Evolutionary conservation across 2,113 vertebrate species (phyloP).

Genomic region (Tragelaphus buxtoni): DNA sequence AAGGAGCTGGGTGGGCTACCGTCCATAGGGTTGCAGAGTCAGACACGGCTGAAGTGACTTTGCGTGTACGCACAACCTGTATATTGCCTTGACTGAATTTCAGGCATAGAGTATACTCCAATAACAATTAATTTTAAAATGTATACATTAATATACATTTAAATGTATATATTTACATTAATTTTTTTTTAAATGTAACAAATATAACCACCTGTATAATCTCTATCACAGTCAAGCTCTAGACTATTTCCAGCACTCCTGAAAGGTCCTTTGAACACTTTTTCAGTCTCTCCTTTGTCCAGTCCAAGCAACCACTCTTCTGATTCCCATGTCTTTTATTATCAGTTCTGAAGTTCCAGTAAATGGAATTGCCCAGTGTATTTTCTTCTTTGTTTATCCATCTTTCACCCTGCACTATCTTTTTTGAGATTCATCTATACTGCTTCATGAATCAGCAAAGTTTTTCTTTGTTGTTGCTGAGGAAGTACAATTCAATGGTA

Average conservation of each 20-base stretch:
- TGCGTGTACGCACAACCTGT: neutral
- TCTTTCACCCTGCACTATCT: accelerated
- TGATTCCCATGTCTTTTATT: neutral
- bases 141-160: neutral
- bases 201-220: neutral
- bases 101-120: neutral
- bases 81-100: neutral
- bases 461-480: neutral
- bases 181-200: neutral
- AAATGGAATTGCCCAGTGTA: neutral
- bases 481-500: neutral
- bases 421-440: neutral
- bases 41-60: neutral
- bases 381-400: neutral
- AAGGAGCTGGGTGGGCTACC: neutral
- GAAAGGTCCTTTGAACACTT: neutral
- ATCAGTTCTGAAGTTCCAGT: neutral
- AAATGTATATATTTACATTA: neutral
- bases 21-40: neutral
- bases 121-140: neutral
- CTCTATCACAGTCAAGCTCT: neutral
- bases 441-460: neutral
- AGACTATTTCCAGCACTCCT: neutral
- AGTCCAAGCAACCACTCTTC: neutral
- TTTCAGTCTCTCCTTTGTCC: neutral